phyloP scores from a whole-genome alignment of 2,888 invertebrate species.

The Bembecia ichneumoniformis region DNA sequence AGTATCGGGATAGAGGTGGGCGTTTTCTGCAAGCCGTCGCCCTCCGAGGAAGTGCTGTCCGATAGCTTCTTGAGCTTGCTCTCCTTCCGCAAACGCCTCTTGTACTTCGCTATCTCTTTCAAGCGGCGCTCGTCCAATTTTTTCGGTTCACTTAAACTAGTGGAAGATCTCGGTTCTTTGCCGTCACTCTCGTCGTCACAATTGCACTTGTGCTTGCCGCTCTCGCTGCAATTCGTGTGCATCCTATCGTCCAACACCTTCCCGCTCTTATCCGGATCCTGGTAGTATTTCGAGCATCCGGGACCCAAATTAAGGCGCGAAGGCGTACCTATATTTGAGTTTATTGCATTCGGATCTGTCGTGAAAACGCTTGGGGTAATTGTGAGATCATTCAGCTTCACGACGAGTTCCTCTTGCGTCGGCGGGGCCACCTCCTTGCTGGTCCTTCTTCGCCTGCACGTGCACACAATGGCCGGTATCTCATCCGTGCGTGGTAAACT shows the following conservation, averaged over 20 bases:
- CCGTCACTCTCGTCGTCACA: constrained; percentile 80
- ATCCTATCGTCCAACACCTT: constrained; percentile 72
- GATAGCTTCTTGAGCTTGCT: constrained; percentile 50
- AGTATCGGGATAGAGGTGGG: constrained; percentile 64
- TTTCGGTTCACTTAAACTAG: constrained; percentile 32
- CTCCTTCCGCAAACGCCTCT: constrained; percentile 55
- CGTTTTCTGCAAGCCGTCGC: constrained; percentile 36
- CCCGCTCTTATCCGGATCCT: constrained; percentile 17
- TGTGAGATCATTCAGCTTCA: constrained; percentile 60
- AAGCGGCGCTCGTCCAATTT: constrained; percentile 49
- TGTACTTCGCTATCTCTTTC: constrained; percentile 66
- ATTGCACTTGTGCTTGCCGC: constrained; percentile 83
- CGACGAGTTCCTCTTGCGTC: constrained; percentile 47
- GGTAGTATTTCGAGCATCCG: constrained; percentile 22
- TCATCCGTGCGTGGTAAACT: constrained; percentile 82
- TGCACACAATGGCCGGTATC: constrained; percentile 74
- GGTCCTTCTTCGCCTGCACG: constrained; percentile 43
- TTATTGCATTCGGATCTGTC: constrained; percentile 24
- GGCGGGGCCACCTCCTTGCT: constrained; percentile 41
- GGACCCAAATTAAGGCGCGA: constrained; percentile 20
- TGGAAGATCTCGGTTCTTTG: constrained; percentile 29
- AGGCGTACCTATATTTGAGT: constrained; percentile 30
- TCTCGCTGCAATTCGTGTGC: constrained; percentile 79
- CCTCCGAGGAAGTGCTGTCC: constrained; percentile 61
- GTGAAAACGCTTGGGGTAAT: constrained; percentile 40